Evolutionary conservation across 1,140 invertebrate species (phyloP), one percentile per base, ranked within the genome.

Genomic region (Tribolium castaneum): DNA sequence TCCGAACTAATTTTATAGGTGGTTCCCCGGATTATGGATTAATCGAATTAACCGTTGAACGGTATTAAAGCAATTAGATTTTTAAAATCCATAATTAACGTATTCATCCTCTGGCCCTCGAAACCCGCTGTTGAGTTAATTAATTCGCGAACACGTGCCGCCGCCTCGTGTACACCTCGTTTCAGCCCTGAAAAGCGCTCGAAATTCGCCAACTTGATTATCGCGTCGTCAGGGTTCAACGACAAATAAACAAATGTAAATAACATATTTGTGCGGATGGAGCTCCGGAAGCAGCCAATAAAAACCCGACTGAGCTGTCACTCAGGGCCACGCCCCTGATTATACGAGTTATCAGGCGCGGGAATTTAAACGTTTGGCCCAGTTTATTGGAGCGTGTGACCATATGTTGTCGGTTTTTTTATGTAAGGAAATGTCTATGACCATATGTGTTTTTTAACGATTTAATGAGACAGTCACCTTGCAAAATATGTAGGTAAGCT

Each of bases 401-500:
- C 19, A n/a, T 59, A 5, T 16, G 19, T 22, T 59, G 19, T 10
- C 4, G 7, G 54, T 19, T 59, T 59, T 59, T 59, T 19, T 19
- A 52, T 52, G 39, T 52, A 52, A 16, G 51, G 51, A 16, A 59
- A 52, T 13, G 51, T 52, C 14, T 19, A 52, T 52, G 16, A 52
- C 12, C 51, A 52, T 16, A 52, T 52, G 39, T 45, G 39, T 45
- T 45, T 45, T 45, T 45, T 45, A 45, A 45, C 39, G 39, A 45
- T 45, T 45, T 45, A 45, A 45, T 45, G 39, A 80, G 50, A 76
- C 76, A 80, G 80, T 82, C 77, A 82, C 81, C 81, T 82, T 82
- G 81, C 59, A 62, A 50, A 77, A 50, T 79, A 82, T 82, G 81
- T 81, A 81, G 80, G 81, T 81, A 82, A 80, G 75, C 50, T 45